Evolutionary conservation across 2,113 vertebrate species (phyloP).

Genomic region (Noctilio leporinus): DNA sequence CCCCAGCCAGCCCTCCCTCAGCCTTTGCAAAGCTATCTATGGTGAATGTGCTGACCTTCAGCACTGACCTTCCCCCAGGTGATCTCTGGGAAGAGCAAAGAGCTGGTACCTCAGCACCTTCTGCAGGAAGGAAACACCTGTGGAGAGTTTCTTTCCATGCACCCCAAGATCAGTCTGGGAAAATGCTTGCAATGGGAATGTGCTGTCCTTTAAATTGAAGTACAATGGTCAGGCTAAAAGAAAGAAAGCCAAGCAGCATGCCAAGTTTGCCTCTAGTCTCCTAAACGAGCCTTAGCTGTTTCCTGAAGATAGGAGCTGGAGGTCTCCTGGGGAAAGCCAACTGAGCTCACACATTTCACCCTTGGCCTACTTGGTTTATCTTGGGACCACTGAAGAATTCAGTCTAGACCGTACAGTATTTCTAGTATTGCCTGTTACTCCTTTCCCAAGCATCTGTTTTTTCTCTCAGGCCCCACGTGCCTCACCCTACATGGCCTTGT

Average conservation of each 20-base stretch:
- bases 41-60: not conserved
- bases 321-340: slow-evolving; percentile 38
- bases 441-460: slow-evolving; percentile 59
- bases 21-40: not conserved
- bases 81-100: not conserved
- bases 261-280: slow-evolving; percentile 32
- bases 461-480: slow-evolving; percentile 49
- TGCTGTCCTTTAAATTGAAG: slow-evolving; percentile 8
- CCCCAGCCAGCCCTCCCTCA: not conserved
- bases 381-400: slow-evolving; percentile 51
- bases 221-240: not conserved
- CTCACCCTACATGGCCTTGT: slow-evolving; percentile 16
- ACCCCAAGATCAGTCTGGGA: not conserved
- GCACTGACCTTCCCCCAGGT: not conserved
- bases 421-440: slow-evolving; percentile 39
- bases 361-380: slow-evolving; percentile 68
- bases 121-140: not conserved
- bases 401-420: slow-evolving; percentile 64
- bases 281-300: slow-evolving; percentile 48
- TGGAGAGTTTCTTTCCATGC: not conserved
- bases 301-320: slow-evolving; percentile 66
- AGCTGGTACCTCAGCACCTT: not conserved
- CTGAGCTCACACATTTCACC: slow-evolving; percentile 55
- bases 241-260: not conserved
- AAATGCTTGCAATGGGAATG: not conserved